These are phyloP conservation scores for Ctenicera cuprea DNA, from an alignment of 2,888 invertebrate genomes.

Conservation along the genomic window DNA sequence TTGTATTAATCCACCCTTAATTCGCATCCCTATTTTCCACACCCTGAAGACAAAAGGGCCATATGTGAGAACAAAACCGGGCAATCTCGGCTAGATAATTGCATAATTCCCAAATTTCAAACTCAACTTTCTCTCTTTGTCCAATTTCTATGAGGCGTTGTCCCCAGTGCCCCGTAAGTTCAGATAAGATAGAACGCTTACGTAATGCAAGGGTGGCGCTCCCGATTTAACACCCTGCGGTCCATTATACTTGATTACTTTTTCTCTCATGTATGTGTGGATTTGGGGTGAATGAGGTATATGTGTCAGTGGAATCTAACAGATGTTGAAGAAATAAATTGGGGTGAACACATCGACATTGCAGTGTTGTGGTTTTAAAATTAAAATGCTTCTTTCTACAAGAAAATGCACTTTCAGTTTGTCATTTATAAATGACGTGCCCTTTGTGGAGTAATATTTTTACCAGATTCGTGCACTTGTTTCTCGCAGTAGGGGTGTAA, in stretches of 20 bases:
- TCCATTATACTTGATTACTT: conserved; percentile 17
- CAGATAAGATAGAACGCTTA: conserved; percentile 7
- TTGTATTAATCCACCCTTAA: too few relatives aligned
- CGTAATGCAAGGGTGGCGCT: conserved; percentile 10
- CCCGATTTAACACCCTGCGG: conserved; percentile 7
- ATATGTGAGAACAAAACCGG: conserved; percentile 6
- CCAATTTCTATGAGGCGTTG: not conserved
- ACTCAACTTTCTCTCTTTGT: not conserved
- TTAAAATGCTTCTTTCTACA: too few relatives aligned
- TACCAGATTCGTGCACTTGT: conserved; percentile 13
- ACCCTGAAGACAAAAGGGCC: not conserved
- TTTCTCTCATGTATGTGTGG: not conserved
- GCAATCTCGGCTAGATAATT: not conserved
- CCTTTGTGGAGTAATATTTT: not conserved
- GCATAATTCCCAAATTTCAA: not conserved
- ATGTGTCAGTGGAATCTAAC: conserved; percentile 17
- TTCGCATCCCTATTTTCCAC: not conserved
- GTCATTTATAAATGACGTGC: too few relatives aligned
- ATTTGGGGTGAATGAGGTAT: conserved; percentile 13
- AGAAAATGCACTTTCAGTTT: too few relatives aligned
- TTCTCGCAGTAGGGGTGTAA: not conserved
- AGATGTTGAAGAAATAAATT: not conserved
- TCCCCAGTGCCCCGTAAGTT: not conserved
- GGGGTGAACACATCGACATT: too few relatives aligned
- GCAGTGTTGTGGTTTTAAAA: too few relatives aligned